Percentiles rank a stretch among this genome's conserved stretches.
Conservation (phyloP, 2,888 invertebrate species). For the Vanessa cardui region DNA sequence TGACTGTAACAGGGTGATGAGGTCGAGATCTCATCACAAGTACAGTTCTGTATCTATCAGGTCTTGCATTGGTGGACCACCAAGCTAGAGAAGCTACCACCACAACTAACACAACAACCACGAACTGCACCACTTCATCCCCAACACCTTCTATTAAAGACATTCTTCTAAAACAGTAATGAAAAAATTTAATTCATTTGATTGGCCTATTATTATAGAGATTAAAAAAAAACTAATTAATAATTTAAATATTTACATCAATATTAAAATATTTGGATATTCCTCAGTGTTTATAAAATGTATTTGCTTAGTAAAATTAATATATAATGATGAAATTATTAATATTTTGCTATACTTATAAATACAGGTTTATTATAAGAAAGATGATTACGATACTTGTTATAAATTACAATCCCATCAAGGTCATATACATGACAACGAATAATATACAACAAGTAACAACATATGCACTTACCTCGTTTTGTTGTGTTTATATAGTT, state of each 20-base stretch:
- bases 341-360: slow-evolving; percentile 9
- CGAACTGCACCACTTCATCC: slow-evolving; percentile 91
- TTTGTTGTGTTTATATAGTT: slow-evolving; percentile 7
- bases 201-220: too few species aligned
- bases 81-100: slow-evolving; percentile 87
- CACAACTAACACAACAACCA: slow-evolving; percentile 80
- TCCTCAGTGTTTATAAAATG: too few species aligned
- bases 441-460: slow-evolving; percentile 22
- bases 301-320: neutral
- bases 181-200: slow-evolving; percentile 8
- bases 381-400: neutral
- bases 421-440: slow-evolving; percentile 32
- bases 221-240: too few species aligned
- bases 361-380: slow-evolving; percentile 5
- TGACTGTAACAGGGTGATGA: slow-evolving; percentile 68
- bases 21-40: slow-evolving; percentile 82
- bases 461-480: slow-evolving; percentile 29
- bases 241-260: too few species aligned
- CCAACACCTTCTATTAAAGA: slow-evolving; percentile 91
- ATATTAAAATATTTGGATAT: too few species aligned
- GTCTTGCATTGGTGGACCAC: slow-evolving; percentile 89
- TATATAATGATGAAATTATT: neutral
- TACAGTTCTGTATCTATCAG: slow-evolving; percentile 86
- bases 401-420: slow-evolving; percentile 19
- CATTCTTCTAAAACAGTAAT: slow-evolving; percentile 75